Evolutionary conservation across 1,140 invertebrate species (phyloP).

Genomic region (Zophobas atratus): DNA sequence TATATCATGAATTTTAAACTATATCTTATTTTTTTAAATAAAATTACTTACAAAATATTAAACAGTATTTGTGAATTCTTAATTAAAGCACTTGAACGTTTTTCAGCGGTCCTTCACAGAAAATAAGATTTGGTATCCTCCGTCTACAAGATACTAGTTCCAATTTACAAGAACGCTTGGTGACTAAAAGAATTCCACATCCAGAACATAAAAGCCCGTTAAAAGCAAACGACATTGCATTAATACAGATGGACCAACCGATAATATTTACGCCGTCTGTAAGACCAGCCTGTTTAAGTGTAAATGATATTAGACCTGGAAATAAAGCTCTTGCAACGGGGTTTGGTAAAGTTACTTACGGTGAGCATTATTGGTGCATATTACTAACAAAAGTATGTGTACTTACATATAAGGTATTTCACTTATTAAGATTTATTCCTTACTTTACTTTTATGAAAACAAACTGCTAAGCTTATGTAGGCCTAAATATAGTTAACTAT

Average conservation of each 20-base stretch:
- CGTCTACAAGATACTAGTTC: neutral
- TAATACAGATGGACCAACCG: slow-evolving; percentile 44
- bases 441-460: too few species aligned
- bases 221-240: slow-evolving; percentile 62
- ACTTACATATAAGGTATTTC: too few species aligned
- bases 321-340: slow-evolving; percentile 5
- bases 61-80: too few species aligned
- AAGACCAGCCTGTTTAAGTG: slow-evolving; percentile 57
- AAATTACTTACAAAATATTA: too few species aligned
- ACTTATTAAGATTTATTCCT: too few species aligned
- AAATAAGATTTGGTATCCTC: slow-evolving; percentile 21
- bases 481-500: too few species aligned
- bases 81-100: neutral
- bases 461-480: too few species aligned
- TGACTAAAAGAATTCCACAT: slow-evolving; percentile 56
- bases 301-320: neutral
- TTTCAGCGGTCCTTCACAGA: slow-evolving; percentile 26
- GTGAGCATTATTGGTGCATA: neutral
- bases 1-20: too few species aligned
- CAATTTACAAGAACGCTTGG: slow-evolving; percentile 44
- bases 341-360: slow-evolving; percentile 10
- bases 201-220: slow-evolving; percentile 59
- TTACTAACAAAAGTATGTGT: too few species aligned
- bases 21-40: too few species aligned
- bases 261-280: slow-evolving; percentile 43